Conservation (phyloP, 2,113 vertebrate species). For the Nothoprocta pentlandii region DNA sequence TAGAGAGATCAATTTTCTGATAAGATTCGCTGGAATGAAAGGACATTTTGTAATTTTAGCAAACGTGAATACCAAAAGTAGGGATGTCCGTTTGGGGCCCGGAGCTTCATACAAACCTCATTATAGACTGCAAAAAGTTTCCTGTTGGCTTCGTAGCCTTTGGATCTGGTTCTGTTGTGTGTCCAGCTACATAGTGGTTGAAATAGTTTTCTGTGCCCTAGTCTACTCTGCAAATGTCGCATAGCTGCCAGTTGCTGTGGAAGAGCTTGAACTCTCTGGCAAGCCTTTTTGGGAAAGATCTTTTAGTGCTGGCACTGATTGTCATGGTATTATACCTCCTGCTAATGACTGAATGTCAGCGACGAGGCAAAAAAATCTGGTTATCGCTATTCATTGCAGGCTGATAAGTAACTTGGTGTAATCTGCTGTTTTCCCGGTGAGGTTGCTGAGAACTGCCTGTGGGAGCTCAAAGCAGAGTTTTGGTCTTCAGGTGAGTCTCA, state of each 20-base stretch:
- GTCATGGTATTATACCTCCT: background rate
- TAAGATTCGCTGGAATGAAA: slow-evolving; percentile 75
- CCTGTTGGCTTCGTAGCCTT: slow-evolving; percentile 22
- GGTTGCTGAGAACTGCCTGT: background rate
- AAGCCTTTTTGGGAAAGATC: background rate
- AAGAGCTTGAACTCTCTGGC: slow-evolving; percentile 1
- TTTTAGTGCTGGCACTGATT: background rate
- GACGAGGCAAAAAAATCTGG: background rate
- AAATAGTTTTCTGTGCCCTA: slow-evolving; percentile 35
- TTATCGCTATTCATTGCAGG: background rate
- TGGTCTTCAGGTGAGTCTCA: background rate
- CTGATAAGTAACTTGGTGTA: background rate
- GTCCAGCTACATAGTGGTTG: slow-evolving; percentile 25
- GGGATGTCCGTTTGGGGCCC: slow-evolving; percentile 21
- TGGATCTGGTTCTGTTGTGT: slow-evolving; percentile 21
- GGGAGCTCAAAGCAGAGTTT: background rate
- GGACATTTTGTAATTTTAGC: slow-evolving; percentile 78
- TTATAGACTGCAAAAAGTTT: slow-evolving; percentile 51
- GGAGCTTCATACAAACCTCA: slow-evolving; percentile 35
- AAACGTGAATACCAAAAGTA: slow-evolving; percentile 69
- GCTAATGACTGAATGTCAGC: background rate
- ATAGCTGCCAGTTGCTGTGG: background rate
- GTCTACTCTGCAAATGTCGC: background rate
- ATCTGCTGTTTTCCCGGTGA: background rate
- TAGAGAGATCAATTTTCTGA: slow-evolving; percentile 83